Evolutionary conservation across 2,888 invertebrate genomes (phyloP).

Genomic region (Isotomurus palustris): DNA sequence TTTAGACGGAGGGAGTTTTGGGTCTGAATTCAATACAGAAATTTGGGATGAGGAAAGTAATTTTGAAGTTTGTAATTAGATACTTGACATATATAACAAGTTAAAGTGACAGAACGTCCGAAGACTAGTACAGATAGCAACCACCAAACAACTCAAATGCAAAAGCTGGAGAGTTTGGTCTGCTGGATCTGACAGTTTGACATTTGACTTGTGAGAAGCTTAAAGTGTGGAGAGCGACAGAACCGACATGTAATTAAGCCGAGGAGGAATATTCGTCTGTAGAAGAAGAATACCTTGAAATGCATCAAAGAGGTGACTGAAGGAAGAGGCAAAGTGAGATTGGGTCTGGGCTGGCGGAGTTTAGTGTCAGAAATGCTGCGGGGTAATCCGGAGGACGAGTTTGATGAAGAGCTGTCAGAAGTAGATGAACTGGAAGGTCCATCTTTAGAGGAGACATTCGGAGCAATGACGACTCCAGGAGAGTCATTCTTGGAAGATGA

Average conservation of each 20-base stretch:
- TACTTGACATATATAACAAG: no score
- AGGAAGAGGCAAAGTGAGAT: slow-evolving; percentile 50
- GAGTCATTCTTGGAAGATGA: slow-evolving; percentile 17
- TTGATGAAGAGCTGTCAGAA: slow-evolving; percentile 21
- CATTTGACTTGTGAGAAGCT: no score
- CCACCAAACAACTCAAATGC: no score
- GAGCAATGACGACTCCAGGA: no score
- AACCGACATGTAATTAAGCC: neutral
- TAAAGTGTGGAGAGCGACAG: neutral
- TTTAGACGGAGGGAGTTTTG: no score
- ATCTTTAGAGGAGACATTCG: neutral
- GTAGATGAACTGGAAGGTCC: slow-evolving; percentile 14
- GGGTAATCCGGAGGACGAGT: slow-evolving; percentile 46
- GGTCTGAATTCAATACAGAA: no score
- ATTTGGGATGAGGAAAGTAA: no score
- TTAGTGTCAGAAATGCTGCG: slow-evolving; percentile 50
- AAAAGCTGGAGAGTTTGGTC: no score
- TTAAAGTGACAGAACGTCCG: no score
- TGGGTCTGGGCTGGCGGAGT: slow-evolving; percentile 49
- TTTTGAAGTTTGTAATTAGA: no score
- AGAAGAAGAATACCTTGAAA: slow-evolving; percentile 48
- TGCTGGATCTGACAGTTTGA: no score
- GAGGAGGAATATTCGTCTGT: neutral
- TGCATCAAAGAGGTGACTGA: slow-evolving; percentile 50
- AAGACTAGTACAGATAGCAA: no score